Base-by-base conservation (phyloP, 2,797 vertebrate species). In the Silurus aristotelis region DNA sequence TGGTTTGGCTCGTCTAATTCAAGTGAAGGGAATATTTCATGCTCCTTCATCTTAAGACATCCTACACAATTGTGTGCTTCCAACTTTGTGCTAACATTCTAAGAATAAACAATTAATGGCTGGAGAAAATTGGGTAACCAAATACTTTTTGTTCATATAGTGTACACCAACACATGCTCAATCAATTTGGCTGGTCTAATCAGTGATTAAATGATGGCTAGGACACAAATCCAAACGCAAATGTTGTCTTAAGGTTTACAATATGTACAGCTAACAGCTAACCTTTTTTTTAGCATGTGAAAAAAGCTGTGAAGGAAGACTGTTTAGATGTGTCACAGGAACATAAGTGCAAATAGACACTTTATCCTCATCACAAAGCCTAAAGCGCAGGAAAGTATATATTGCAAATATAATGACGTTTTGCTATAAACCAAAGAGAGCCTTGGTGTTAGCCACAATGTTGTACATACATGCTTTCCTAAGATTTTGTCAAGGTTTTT, bases 301-400 rank as follows among this genome's bases (percentile, higher is more conserved):
- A 80, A 71, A 14, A 52, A 31, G 76, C 46, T 63, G 38, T 46
- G 55, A 71, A 48, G 60, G 22, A 64, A 25, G 25, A 14, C 9
- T 68, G 22, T 79, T 79, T 79, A 79, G 43, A 48, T 58, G 38
- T 79, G 38, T 79, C 60, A 79, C 77, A 79, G 58, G 77, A 79
- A 79, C 58, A 63, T 15, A 8, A 61, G 77, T 79, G 58, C 31
- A 79, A 79, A 79, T 15, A 61, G 20, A 63, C 77, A 63, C 58
- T n/a, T 79, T 17, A n/a, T 63, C 46, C 31, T 17, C 60, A 1
- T 79, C 46, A 68, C 15, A 67, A 17, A 67, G 1, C 43, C 79
- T 67, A 55, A 60, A 12, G 79, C 27, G 61, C n/a, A 61, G 17
- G 75, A 78, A 61, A 43, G 73, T n/a, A 5, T 38, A 22, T 7